phyloP scores from a whole-genome alignment of 2,888 invertebrate species.

The Odontomyia ornata region DNA sequence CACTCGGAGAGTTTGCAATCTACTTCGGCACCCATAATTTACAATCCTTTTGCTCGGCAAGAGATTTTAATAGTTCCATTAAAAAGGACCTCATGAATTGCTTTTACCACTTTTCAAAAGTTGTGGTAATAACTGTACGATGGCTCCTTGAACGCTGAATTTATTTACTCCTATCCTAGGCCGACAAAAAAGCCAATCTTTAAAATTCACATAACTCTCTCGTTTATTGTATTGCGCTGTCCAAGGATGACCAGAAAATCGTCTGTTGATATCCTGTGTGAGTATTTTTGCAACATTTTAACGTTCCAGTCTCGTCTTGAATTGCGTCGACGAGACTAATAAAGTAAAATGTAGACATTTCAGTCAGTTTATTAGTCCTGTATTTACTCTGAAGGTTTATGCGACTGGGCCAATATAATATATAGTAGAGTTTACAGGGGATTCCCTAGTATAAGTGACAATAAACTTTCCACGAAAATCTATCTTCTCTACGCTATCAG shows the following conservation, averaged over 20 bases:
- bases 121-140: constrained; percentile 18
- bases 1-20: neutral
- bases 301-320: no score
- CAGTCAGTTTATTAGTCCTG: neutral
- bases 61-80: constrained; percentile 26
- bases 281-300: no score
- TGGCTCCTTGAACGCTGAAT: neutral
- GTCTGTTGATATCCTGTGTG: constrained; percentile 18
- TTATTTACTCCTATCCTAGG: neutral
- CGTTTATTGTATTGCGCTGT: neutral
- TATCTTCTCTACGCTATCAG: no score
- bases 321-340: neutral
- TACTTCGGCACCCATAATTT: constrained; percentile 19
- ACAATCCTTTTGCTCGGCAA: constrained; percentile 26
- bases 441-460: neutral
- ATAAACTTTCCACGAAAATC: no score
- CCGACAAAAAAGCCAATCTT: constrained; percentile 13
- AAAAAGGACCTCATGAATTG: constrained; percentile 6
- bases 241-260: constrained; percentile 24
- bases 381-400: neutral
- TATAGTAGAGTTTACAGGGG: neutral
- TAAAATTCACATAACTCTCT: constrained; percentile 28
- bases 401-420: neutral
- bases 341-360: constrained; percentile 4
- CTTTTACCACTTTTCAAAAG: neutral